A percentile compares a stretch with the other conserved stretches of the same genome.
Conservation (phyloP, 2,113 vertebrate genomes). For the Ictalurus punctatus region DNA sequence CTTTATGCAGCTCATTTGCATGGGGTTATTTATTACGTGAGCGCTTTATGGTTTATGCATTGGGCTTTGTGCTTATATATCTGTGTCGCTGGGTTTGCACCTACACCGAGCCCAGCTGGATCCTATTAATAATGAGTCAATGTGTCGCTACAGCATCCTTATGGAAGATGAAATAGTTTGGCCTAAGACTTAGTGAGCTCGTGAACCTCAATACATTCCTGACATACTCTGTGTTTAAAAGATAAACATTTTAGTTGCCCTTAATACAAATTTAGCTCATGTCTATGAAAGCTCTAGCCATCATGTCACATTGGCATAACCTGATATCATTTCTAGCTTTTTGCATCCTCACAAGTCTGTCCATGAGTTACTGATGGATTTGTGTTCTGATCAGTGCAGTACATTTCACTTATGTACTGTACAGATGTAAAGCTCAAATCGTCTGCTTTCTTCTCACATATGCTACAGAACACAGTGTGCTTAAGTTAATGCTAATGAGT, state of each 20-base stretch:
- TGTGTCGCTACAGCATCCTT: conserved; percentile 56
- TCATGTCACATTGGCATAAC: not conserved
- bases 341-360: not conserved
- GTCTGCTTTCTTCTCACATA: conserved; percentile 20
- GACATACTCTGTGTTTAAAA: not conserved
- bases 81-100: conserved; percentile 66
- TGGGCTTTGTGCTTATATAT: conserved; percentile 71
- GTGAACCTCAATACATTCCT: conserved; percentile 5
- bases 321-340: not conserved
- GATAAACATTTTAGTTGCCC: not conserved
- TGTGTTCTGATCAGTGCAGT: not conserved
- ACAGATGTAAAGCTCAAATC: not conserved
- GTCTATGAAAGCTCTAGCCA: not conserved
- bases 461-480: conserved; percentile 37
- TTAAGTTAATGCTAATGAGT: conserved; percentile 57
- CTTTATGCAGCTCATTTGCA: conserved; percentile 75
- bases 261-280: not conserved
- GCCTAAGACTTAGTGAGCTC: conserved; percentile 16
- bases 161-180: conserved; percentile 74
- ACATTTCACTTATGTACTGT: not conserved
- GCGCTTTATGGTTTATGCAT: conserved; percentile 79
- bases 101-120: conserved; percentile 78
- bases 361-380: not conserved
- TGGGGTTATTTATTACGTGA: conserved; percentile 74
- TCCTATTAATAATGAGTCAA: conserved; percentile 76